phyloP scores from a whole-genome alignment of 2,888 invertebrate species.

The Ectemnius continuus region DNA sequence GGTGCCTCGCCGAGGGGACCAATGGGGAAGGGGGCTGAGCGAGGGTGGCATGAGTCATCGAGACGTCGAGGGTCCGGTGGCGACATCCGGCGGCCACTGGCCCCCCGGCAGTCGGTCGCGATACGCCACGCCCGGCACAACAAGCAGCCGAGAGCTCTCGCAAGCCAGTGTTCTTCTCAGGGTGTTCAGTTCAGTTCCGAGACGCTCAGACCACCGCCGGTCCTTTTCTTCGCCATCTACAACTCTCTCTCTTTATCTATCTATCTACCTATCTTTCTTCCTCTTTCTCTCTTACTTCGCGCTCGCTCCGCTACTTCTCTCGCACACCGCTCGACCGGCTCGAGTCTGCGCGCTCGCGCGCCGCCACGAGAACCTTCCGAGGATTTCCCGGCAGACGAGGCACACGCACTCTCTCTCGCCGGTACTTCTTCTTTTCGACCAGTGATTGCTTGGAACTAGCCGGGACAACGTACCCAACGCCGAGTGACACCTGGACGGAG shows the following conservation, averaged over 20 bases:
- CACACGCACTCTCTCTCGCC: constrained; percentile 37
- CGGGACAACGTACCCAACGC: constrained; percentile 11
- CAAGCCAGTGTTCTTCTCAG: constrained; percentile 8
- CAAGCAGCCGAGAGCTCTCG: constrained; percentile 38
- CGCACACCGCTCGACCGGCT: constrained; percentile 20
- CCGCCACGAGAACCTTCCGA: constrained; percentile 14
- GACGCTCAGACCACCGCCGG: constrained; percentile 5
- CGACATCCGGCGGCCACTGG: constrained; percentile 65
- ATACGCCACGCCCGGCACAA: constrained; percentile 76
- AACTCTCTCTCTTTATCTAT: neutral
- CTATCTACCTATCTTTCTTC: neutral
- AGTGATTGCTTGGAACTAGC: too few relatives aligned
- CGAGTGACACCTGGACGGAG: neutral
- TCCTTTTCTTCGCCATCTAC: neutral
- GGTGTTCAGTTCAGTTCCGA: neutral
- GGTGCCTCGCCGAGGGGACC: constrained; percentile 36
- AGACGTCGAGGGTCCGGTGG: constrained; percentile 66
- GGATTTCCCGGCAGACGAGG: constrained; percentile 41
- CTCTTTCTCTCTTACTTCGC: neutral
- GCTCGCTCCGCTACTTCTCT: constrained; percentile 1
- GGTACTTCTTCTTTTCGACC: constrained; percentile 15
- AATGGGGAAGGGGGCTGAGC: constrained; percentile 45
- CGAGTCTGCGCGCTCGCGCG: constrained; percentile 40
- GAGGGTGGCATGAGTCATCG: constrained; percentile 73
- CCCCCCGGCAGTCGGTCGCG: constrained; percentile 75